Conservation (phyloP, 1,140 invertebrate species). For the Cydia pomonella region DNA sequence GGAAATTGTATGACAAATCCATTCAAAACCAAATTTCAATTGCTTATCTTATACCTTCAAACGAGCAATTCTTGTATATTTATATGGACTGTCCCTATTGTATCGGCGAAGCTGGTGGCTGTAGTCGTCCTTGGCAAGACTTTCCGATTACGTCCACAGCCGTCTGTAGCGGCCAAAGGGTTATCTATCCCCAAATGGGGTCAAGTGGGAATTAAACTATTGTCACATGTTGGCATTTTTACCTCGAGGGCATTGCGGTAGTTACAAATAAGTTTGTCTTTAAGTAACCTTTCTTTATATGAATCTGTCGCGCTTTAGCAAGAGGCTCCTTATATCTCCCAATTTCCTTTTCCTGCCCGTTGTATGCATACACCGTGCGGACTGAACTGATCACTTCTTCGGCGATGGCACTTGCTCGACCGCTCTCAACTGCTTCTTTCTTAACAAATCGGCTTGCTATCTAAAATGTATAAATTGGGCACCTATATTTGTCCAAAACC, state of each 20-base stretch:
- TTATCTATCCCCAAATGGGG: no score
- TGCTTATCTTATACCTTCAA: no score
- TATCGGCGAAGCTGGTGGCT: no score
- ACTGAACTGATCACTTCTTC: slow-evolving; percentile 89
- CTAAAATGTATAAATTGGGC: slow-evolving; percentile 6
- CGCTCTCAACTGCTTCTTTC: slow-evolving; percentile 39
- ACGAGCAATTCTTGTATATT: no score
- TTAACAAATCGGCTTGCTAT: slow-evolving; percentile 38
- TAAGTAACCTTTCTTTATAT: slow-evolving; percentile 81
- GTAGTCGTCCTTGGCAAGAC: no score
- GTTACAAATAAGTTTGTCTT: not conserved
- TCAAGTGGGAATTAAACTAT: no score
- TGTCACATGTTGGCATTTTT: not conserved
- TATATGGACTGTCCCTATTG: no score
- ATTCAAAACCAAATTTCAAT: no score
- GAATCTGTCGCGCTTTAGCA: slow-evolving; percentile 81
- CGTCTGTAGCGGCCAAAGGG: no score
- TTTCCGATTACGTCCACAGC: no score
- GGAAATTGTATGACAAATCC: no score
- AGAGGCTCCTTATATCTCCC: slow-evolving; percentile 83
- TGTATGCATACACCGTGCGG: slow-evolving; percentile 89
- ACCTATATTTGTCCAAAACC: no score
- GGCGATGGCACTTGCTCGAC: slow-evolving; percentile 86
- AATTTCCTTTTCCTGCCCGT: slow-evolving; percentile 87
- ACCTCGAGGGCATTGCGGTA: not conserved